Percentiles rank a stretch among this genome's conserved stretches.
Evolutionary conservation across 2,888 invertebrate genomes (phyloP).

Genomic region (Rambutsinella grinnellia): DNA sequence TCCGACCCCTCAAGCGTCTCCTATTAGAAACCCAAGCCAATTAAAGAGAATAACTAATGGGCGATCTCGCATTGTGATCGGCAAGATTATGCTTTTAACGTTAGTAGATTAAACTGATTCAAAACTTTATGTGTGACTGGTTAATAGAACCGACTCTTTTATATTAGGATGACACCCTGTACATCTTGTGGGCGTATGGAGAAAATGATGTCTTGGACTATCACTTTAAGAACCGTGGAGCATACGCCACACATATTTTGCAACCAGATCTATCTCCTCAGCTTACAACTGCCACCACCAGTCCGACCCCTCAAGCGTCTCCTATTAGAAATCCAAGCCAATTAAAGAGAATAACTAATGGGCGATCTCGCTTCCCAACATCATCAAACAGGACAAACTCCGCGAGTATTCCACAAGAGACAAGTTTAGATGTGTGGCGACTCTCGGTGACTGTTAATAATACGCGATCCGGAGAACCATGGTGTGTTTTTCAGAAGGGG

Average conservation of each 20-base stretch:
- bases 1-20: neutral
- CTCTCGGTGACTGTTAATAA: constrained; percentile 6
- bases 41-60: too few relatives aligned
- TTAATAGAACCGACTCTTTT: too few relatives aligned
- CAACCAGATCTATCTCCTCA: constrained; percentile 35
- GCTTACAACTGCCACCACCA: neutral
- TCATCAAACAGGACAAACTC: too few relatives aligned
- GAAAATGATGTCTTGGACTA: constrained; percentile 34
- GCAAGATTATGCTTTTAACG: too few relatives aligned
- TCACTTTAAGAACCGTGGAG: constrained; percentile 35
- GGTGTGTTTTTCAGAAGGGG: constrained; percentile 45
- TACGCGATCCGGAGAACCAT: neutral
- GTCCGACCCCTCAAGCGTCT: neutral
- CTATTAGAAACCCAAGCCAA: too few relatives aligned
- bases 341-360: too few relatives aligned
- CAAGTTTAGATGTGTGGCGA: constrained; percentile 37
- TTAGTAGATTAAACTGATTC: too few relatives aligned
- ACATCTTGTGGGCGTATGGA: constrained; percentile 41
- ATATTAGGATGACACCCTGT: constrained; percentile 30
- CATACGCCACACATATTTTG: constrained; percentile 15
- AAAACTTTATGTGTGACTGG: too few relatives aligned
- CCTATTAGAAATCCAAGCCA: too few relatives aligned
- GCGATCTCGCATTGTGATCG: too few relatives aligned
- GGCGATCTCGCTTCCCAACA: too few relatives aligned
- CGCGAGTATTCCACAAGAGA: too few relatives aligned